Percentiles rank a stretch among this genome's conserved stretches.
These are phyloP conservation scores for Hoplias malabaricus DNA, from an alignment of 2,113 vertebrate species.

Conservation along the genomic window DNA sequence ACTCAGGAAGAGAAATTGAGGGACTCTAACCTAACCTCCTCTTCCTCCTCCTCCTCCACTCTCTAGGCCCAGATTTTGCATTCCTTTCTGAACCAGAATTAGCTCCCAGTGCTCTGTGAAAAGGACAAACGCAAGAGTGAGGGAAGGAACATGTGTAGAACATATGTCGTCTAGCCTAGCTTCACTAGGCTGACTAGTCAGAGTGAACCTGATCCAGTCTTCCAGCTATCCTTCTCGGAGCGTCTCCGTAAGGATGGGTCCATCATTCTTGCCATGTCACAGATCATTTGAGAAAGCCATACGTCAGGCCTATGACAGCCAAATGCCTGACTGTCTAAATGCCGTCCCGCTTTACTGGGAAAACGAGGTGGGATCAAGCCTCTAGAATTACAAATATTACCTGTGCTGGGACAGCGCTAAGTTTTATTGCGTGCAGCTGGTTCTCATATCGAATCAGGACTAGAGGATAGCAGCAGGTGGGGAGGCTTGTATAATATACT, in stretches of 20 bases:
- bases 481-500: conserved; percentile 16
- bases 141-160: conserved; percentile 10
- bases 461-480: conserved; percentile 36
- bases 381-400: conserved; percentile 47
- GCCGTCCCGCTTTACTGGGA: neutral
- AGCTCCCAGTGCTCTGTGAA: neutral
- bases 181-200: neutral
- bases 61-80: neutral
- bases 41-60: neutral
- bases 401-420: conserved; percentile 39
- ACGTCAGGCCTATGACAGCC: neutral
- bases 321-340: conserved; percentile 18
- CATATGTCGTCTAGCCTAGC: conserved; percentile 9
- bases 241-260: neutral
- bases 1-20: conserved; percentile 46
- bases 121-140: conserved; percentile 14
- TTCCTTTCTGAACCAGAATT: conserved; percentile 16
- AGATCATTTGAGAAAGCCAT: neutral
- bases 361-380: neutral
- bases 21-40: neutral
- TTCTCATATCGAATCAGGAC: conserved; percentile 31
- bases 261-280: neutral
- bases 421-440: conserved; percentile 53
- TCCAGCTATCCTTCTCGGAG: neutral
- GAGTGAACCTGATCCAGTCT: neutral